Percentiles rank a stretch among this genome's conserved stretches.
These are phyloP conservation scores for Conus canariensis DNA, from an alignment of 2,888 invertebrate genomes.

Conservation along the genomic window DNA sequence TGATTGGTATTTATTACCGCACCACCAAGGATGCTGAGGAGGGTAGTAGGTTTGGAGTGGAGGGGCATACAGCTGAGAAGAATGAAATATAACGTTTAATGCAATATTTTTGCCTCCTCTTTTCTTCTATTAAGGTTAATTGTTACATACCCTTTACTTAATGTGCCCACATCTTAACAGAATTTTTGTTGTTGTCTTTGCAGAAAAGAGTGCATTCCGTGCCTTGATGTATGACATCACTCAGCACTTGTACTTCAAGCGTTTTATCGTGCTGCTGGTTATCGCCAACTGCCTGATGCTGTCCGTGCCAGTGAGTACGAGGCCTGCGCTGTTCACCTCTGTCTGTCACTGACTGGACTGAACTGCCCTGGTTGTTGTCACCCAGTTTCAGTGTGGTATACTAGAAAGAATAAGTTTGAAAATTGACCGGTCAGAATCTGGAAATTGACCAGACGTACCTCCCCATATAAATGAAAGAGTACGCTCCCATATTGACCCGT, in stretches of 20 bases:
- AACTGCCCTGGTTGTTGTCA: background rate
- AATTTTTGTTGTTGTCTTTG: background rate
- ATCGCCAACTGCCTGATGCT: slow-evolving; percentile 94
- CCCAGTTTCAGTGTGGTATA: background rate
- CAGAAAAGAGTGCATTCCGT: slow-evolving; percentile 91
- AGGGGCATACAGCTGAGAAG: background rate
- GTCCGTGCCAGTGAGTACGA: slow-evolving; percentile 89
- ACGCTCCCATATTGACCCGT: too few species aligned
- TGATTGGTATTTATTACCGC: too few species aligned
- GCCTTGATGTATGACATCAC: slow-evolving; percentile 98
- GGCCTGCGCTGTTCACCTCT: too few species aligned
- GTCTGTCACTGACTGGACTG: background rate
- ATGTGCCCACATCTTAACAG: too few species aligned
- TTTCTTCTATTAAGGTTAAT: too few species aligned
- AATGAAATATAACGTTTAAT: background rate
- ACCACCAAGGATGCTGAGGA: too few species aligned
- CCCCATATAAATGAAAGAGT: too few species aligned
- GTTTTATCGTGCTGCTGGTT: slow-evolving; percentile 95
- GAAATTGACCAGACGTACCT: too few species aligned
- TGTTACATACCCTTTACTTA: too few species aligned
- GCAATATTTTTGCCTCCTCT: too few species aligned
- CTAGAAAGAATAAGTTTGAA: background rate
- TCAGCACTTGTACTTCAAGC: slow-evolving; percentile 96
- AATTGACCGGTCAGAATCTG: too few species aligned
- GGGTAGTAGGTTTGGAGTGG: too few species aligned